Percentiles rank a stretch among this genome's conserved stretches.
These are phyloP conservation scores for Lasioglossum oenotherae DNA, from an alignment of 2,888 invertebrate species.

Conservation along the genomic window DNA sequence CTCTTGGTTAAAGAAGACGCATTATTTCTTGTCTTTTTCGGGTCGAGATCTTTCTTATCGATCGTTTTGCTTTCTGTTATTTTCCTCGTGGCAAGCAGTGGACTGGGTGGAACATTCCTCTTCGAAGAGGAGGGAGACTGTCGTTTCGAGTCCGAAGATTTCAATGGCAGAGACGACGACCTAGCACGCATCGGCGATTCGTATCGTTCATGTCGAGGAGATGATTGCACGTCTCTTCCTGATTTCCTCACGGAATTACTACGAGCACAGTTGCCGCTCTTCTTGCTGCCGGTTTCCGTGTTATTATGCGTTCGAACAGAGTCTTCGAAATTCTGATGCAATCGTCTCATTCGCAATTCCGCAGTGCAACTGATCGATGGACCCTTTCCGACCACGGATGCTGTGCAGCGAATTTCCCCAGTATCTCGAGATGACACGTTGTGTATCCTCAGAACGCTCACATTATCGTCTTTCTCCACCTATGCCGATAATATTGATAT, in stretches of 20 bases:
- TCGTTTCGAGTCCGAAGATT: neutral
- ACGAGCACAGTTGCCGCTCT: neutral
- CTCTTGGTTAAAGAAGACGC: neutral
- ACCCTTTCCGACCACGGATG: constrained; percentile 72
- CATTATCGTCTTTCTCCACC: constrained; percentile 85
- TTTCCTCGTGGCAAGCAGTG: neutral
- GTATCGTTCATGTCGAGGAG: constrained; percentile 30
- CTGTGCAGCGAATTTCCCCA: constrained; percentile 85
- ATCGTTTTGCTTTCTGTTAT: constrained; percentile 1
- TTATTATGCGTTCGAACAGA: neutral
- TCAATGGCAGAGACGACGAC: constrained; percentile 64
- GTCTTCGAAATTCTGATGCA: constrained; percentile 5
- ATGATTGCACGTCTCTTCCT: neutral
- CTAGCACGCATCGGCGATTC: constrained; percentile 32
- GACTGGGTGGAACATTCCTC: constrained; percentile 31
- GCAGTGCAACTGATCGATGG: constrained; percentile 79
- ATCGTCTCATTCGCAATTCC: constrained; percentile 74
- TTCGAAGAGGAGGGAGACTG: constrained; percentile 46
- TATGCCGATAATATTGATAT: constrained; percentile 55
- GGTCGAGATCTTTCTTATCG: constrained; percentile 12
- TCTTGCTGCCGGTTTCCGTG: neutral
- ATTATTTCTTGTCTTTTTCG: constrained; percentile 2
- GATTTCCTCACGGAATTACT: constrained; percentile 12
- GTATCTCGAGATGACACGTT: constrained; percentile 86
- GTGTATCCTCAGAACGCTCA: constrained; percentile 87